phyloP scores from a whole-genome alignment of 2,888 invertebrate genomes.

The Ypsolopha sequella region DNA sequence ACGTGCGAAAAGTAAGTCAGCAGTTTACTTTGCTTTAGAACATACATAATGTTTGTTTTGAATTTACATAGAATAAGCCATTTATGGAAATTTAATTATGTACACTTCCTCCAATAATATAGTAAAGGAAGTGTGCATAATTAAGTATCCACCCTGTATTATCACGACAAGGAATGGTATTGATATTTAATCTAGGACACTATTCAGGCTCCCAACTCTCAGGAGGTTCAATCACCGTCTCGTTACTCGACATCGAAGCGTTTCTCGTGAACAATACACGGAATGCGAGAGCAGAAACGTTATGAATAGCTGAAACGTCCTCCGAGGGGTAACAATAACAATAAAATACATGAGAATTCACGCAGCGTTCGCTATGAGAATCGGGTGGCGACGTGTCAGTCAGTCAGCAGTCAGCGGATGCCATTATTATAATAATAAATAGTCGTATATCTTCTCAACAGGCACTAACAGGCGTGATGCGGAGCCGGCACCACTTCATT shows the following conservation, averaged over 20 bases:
- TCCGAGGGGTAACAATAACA: neutral
- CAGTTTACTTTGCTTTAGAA: too few species aligned
- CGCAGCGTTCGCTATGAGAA: neutral
- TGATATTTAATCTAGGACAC: neutral
- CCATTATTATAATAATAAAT: slow-evolving; percentile 3
- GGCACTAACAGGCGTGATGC: neutral
- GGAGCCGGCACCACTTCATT: neutral
- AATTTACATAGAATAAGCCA: too few species aligned
- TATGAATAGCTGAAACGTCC: neutral
- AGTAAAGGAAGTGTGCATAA: too few species aligned
- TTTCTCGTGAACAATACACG: neutral
- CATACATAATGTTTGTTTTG: too few species aligned
- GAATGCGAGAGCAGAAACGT: neutral
- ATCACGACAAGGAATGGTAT: neutral
- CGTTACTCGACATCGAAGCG: neutral
- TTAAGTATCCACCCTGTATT: too few species aligned
- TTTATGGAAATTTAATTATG: too few species aligned
- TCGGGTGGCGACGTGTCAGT: neutral
- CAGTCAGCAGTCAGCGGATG: neutral
- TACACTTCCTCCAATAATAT: too few species aligned
- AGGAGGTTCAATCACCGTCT: neutral
- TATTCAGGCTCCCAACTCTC: neutral
- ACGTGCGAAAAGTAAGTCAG: too few species aligned
- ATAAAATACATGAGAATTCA: neutral
- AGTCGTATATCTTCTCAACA: neutral